Evolutionary conservation across 2,113 vertebrate species (phyloP).

Genomic region (Phylloscopus trochiloides): DNA sequence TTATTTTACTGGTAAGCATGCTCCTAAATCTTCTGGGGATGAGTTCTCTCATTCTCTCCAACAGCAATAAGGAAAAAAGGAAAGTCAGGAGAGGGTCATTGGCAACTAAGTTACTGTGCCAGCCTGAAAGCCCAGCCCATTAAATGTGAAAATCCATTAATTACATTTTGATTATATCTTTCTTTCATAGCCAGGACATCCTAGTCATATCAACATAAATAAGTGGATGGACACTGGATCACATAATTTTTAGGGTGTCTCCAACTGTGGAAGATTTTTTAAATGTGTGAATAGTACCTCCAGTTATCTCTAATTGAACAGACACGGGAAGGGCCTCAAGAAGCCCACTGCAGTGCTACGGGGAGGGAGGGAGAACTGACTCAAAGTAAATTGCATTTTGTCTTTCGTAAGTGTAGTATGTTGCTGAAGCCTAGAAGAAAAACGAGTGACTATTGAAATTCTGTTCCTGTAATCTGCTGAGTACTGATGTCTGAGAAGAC

Average conservation of each 20-base stretch:
- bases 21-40: neutral
- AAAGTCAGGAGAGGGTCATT: slow-evolving; percentile 30
- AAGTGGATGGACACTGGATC: slow-evolving; percentile 29
- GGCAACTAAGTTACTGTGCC: slow-evolving; percentile 40
- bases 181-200: slow-evolving; percentile 46
- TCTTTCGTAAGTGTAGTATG: slow-evolving; percentile 52
- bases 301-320: slow-evolving; percentile 72
- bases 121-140: slow-evolving; percentile 40
- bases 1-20: neutral
- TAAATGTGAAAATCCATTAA: slow-evolving; percentile 72
- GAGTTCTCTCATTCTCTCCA: neutral
- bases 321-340: slow-evolving; percentile 24
- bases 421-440: slow-evolving; percentile 62
- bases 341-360: slow-evolving; percentile 65
- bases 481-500: slow-evolving; percentile 51
- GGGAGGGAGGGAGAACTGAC: slow-evolving; percentile 5
- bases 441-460: slow-evolving; percentile 64
- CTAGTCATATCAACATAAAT: slow-evolving; percentile 59
- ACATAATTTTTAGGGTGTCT: slow-evolving; percentile 45
- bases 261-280: slow-evolving; percentile 58
- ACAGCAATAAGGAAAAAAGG: slow-evolving; percentile 33
- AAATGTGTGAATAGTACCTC: slow-evolving; percentile 70
- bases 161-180: slow-evolving; percentile 51
- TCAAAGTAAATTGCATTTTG: slow-evolving; percentile 44
- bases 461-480: slow-evolving; percentile 60